Evolutionary conservation across 2,113 vertebrate genomes (phyloP).

Genomic region (Cathartes aura): DNA sequence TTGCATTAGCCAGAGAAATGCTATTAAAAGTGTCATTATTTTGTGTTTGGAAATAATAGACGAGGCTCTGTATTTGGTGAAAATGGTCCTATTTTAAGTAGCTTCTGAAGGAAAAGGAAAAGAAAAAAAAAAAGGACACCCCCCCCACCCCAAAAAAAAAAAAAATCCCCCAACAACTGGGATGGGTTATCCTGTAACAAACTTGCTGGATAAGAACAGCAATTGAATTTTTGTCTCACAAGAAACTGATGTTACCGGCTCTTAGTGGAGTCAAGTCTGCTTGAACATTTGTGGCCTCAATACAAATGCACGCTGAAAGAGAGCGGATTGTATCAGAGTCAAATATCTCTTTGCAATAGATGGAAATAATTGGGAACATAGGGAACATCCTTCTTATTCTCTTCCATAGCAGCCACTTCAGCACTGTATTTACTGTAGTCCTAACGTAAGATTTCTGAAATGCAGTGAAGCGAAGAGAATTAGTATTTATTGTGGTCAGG

Average conservation of each 20-base stretch:
- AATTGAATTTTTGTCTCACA: slow-evolving; percentile 17
- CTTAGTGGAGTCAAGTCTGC: not conserved
- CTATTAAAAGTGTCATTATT: not conserved
- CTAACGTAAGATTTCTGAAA: slow-evolving; percentile 3
- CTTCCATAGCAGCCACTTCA: not conserved
- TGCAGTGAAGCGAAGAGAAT: not conserved
- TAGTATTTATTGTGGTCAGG: not conserved
- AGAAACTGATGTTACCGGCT: not conserved
- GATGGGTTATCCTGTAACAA: not conserved
- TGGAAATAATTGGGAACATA: not conserved
- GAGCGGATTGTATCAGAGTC: not conserved
- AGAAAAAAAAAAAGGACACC: not conserved
- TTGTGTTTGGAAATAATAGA: not conserved
- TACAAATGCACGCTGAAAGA: not conserved
- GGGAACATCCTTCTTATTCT: not conserved
- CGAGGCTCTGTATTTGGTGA: not conserved
- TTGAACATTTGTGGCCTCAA: not conserved
- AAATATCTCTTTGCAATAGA: not conserved
- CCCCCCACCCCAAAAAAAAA: not conserved
- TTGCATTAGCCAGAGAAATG: not conserved
- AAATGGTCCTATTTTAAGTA: not conserved
- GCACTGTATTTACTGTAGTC: not conserved
- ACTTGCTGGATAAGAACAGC: not conserved
- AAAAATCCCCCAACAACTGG: not conserved
- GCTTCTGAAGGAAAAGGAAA: not conserved